Conservation (phyloP, 2,113 vertebrate species). For the Turdus rufiventris region DNA sequence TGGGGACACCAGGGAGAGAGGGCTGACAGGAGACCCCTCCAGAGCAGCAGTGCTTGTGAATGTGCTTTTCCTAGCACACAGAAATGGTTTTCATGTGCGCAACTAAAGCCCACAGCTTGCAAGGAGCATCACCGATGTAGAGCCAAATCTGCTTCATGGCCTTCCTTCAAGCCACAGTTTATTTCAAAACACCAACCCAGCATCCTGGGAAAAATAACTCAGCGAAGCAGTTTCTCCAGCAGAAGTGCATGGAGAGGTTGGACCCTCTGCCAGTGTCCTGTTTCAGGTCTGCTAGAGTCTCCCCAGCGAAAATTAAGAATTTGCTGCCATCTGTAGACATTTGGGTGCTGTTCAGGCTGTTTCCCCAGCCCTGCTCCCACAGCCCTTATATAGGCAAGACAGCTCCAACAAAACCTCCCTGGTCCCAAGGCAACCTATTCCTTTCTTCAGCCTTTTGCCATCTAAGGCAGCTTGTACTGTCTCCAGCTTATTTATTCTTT, state of each 20-base stretch:
- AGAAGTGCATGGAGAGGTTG: rapidly evolving
- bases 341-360: background rate
- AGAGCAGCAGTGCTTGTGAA: background rate
- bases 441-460: background rate
- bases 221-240: background rate
- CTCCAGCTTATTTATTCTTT: background rate
- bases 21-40: background rate
- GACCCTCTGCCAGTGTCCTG: background rate
- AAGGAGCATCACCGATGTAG: background rate
- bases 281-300: background rate
- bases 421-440: background rate
- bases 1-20: background rate
- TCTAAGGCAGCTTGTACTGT: background rate
- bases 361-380: background rate
- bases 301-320: background rate
- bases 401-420: background rate
- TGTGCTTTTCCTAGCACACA: background rate
- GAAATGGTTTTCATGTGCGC: background rate
- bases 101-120: background rate
- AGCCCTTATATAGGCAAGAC: slow-evolving; percentile 46
- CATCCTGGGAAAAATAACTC: background rate
- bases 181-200: background rate
- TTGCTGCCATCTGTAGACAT: slow-evolving; percentile 60
- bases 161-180: background rate
- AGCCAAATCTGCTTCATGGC: background rate